Conservation (phyloP, 2,797 vertebrate genomes). For the Lemur catta region DNA sequence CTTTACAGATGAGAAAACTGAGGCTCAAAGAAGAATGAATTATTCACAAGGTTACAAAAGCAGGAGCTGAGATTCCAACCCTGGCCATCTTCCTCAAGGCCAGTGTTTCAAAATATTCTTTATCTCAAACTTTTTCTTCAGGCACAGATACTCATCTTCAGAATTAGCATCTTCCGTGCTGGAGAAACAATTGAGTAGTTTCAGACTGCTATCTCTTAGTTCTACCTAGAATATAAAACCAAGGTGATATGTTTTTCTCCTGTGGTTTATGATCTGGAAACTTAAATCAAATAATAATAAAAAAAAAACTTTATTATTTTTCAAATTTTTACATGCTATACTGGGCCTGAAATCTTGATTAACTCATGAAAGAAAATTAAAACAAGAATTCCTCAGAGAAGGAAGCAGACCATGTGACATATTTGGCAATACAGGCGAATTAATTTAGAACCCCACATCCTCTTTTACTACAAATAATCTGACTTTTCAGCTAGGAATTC, state of each 20-base stretch:
- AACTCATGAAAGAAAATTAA: slow-evolving; percentile 38
- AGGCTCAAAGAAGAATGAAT: background rate
- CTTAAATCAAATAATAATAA: background rate
- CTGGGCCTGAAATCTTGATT: background rate
- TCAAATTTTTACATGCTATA: background rate
- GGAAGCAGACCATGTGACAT: background rate
- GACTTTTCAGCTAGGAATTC: background rate
- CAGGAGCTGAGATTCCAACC: background rate
- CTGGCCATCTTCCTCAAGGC: background rate
- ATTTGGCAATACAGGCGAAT: background rate
- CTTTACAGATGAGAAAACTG: background rate
- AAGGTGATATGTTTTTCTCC: background rate
- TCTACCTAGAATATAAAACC: slow-evolving; percentile 35
- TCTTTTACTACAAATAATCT: background rate
- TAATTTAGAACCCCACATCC: background rate
- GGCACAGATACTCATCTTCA: background rate
- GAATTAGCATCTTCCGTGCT: background rate
- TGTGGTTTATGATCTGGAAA: slow-evolving; percentile 43
- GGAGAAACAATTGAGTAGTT: background rate
- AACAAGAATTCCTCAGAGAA: background rate
- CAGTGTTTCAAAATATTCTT: background rate
- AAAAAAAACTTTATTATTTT: slow-evolving; percentile 22
- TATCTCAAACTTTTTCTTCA: background rate
- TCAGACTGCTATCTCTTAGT: background rate
- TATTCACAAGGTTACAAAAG: background rate